Evolutionary conservation across 2,113 vertebrate species (phyloP).

Genomic region (Trematomus loennbergii): DNA sequence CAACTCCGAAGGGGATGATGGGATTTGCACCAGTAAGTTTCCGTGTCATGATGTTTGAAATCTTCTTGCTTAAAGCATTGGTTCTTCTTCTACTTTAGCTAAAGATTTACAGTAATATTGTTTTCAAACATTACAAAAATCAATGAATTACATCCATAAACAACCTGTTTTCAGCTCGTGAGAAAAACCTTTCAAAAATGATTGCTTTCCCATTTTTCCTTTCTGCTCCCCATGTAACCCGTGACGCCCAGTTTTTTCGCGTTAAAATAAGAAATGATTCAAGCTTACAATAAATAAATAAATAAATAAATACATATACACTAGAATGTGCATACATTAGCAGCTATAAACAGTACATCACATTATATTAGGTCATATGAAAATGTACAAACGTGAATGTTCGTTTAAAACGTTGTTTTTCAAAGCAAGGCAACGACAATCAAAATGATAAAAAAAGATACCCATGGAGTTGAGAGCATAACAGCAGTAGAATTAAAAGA

Average conservation of each 20-base stretch:
- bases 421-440: constrained; percentile 91
- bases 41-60: constrained; percentile 92
- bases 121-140: constrained; percentile 89
- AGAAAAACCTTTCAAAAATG: constrained; percentile 85
- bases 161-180: constrained; percentile 83
- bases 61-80: constrained; percentile 83
- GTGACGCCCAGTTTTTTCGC: constrained; percentile 65
- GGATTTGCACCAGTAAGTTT: constrained; percentile 92
- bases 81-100: constrained; percentile 83
- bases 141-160: constrained; percentile 90
- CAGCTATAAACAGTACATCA: constrained; percentile 98
- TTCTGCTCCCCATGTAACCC: constrained; percentile 55
- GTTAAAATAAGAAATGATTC: constrained; percentile 89
- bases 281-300: constrained; percentile 94
- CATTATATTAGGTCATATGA: constrained; percentile 97
- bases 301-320: constrained; percentile 94
- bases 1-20: constrained; percentile 71
- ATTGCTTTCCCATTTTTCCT: constrained; percentile 71
- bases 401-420: constrained; percentile 90
- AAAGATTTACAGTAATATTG: constrained; percentile 73
- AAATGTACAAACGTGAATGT: constrained; percentile 98
- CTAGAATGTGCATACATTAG: constrained; percentile 95
- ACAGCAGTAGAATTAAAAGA: constrained; percentile 74
- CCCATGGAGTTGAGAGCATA: constrained; percentile 73
- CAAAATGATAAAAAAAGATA: constrained; percentile 70